phyloP scores from a whole-genome alignment of 1,140 invertebrate species.

The Brachionus koreanus region DNA sequence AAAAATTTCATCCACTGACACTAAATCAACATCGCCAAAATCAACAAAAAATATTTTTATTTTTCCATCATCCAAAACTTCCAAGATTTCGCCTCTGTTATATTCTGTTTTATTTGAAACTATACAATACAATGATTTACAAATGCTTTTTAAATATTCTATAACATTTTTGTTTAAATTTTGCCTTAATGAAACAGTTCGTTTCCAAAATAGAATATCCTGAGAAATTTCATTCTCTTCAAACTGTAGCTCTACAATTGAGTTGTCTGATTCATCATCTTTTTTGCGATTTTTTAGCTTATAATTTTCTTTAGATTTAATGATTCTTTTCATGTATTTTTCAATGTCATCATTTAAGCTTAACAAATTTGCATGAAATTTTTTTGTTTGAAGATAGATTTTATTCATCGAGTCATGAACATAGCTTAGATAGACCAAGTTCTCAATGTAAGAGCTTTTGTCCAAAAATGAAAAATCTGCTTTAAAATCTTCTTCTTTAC shows the following conservation, averaged over 20 bases:
- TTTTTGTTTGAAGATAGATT: conserved; percentile 3
- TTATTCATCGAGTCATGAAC: not conserved
- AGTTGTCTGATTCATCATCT: not conserved
- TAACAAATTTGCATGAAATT: not conserved
- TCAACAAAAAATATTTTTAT: conserved; percentile 36
- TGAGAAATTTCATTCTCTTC: not conserved
- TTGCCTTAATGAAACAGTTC: not conserved
- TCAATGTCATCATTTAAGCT: conserved; percentile 10
- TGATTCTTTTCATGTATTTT: not conserved
- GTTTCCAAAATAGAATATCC: not conserved
- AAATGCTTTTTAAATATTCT: not conserved
- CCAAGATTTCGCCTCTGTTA: conserved; percentile 23
- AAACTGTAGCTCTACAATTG: not conserved
- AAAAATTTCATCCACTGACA: not conserved
- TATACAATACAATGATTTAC: conserved; percentile 29
- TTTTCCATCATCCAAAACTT: not conserved
- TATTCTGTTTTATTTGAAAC: not conserved
- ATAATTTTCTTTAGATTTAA: not conserved
- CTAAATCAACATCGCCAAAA: not conserved
- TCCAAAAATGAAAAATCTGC: not conserved
- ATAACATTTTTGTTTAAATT: not conserved
- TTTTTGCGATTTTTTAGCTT: not conserved
- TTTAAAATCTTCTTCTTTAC: not conserved
- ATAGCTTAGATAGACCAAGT: conserved; percentile 2
- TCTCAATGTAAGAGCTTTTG: not conserved